phyloP scores from a whole-genome alignment of 2,888 invertebrate genomes.

The Lissonota sp. region DNA sequence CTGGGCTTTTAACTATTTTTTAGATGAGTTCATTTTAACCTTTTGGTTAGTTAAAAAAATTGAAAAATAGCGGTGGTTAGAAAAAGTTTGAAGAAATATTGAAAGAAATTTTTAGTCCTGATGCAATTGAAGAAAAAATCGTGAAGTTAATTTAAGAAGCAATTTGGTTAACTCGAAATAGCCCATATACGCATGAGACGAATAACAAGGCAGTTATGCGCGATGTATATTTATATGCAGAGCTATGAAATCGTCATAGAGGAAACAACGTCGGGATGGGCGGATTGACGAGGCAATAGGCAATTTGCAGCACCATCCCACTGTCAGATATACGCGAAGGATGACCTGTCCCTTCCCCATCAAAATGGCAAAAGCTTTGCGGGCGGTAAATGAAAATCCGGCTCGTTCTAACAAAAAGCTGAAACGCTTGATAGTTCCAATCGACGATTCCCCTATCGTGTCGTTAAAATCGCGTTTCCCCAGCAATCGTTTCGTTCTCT shows the following conservation, averaged over 20 bases:
- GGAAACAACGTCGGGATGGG: neutral
- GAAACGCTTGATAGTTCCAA: constrained; percentile 58
- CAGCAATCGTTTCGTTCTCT: constrained; percentile 44
- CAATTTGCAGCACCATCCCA: too few species aligned
- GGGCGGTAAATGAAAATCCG: constrained; percentile 45
- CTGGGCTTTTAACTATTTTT: too few species aligned
- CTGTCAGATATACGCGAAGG: too few species aligned
- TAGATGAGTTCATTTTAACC: too few species aligned
- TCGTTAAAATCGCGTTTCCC: constrained; percentile 26
- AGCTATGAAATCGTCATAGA: neutral
- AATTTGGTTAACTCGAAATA: too few species aligned
- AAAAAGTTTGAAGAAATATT: too few species aligned
- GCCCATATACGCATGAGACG: neutral
- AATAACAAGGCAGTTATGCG: neutral
- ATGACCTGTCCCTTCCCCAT: too few species aligned
- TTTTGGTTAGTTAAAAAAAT: too few species aligned
- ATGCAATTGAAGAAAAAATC: too few species aligned
- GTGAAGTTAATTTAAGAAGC: too few species aligned
- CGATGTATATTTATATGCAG: neutral
- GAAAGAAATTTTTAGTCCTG: too few species aligned
- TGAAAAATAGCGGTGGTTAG: too few species aligned
- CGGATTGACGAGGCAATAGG: neutral
- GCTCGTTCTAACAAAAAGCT: constrained; percentile 46
- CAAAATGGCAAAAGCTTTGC: constrained; percentile 22
- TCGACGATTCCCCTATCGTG: constrained; percentile 51